Evolutionary conservation across 1,140 invertebrate genomes (phyloP), one percentile per base, ranked within the genome.

Genomic region (Eupristina koningsbergeri): DNA sequence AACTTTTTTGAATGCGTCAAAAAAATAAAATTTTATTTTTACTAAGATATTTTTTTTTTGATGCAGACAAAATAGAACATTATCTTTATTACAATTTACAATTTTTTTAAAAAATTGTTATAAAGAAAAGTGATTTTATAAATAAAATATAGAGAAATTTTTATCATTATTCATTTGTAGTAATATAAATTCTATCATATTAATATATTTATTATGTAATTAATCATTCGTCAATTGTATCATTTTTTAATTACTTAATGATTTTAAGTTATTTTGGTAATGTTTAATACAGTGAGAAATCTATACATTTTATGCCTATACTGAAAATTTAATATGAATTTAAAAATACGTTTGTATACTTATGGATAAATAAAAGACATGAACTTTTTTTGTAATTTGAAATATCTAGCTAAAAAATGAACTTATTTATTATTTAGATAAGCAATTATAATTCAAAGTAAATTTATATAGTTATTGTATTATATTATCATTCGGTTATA

Each of bases 251-350:
- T 74, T 82, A 76, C 71, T 63, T 50, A 63, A 17, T 76, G 1
- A 58, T 64, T 39, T 76, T 76, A 29, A 64, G 17, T 58, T 82
- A 64, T 67, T 75, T 63, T 76, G 73, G 41, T 76, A 82, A 58
- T 75, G 75, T 39, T 39, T 58, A 29, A 76, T 64, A 75, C 73
- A 81, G 69, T 74, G 69, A 81, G 74, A 58, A 80, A 53, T 69
- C 58, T 82, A 34, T 75, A 75, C 61, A 85, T 71, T 31, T 76
- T 22, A 64, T 67, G 26, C 36, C 58, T 69, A 36, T 29, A 79
- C 45, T 50, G 45, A 80, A 80, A 47, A 47, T 45, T 61, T 80
- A 64, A 80, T 50, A 53, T 36, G 77, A 39, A 47, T 7, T 39
- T 31, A 69, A 80, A 47, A 69, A 50, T 45, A 45, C 47, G 2